Conservation (phyloP, 2,113 vertebrate species). For the Meleagris gallopavo region DNA sequence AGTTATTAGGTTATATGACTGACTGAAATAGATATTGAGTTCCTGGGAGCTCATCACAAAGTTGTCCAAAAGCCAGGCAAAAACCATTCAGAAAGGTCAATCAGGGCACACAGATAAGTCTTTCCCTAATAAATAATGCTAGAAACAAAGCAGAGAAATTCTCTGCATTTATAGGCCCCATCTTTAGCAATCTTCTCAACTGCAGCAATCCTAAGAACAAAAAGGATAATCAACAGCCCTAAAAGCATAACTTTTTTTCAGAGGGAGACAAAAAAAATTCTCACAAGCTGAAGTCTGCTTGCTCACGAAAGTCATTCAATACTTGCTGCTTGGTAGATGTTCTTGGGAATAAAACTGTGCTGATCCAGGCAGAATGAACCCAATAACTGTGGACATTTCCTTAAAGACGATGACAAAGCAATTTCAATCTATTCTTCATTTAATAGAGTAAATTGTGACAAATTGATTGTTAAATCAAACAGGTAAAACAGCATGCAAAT, state of each 20-base stretch:
- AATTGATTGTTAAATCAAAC: neutral
- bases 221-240: neutral
- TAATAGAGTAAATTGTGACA: neutral
- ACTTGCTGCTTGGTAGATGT: neutral
- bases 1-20: neutral
- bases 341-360: neutral
- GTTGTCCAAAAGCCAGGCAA: neutral
- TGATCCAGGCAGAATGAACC: neutral
- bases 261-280: neutral
- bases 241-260: neutral
- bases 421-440: neutral
- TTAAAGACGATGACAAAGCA: neutral
- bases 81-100: neutral
- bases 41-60: neutral
- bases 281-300: neutral
- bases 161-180: neutral
- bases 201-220: neutral
- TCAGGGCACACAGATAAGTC: neutral
- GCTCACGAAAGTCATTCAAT: neutral
- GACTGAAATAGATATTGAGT: neutral
- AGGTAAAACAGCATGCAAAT: conserved; percentile 7
- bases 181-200: neutral
- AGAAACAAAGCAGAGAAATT: neutral
- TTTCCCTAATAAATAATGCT: neutral
- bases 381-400: neutral